Percentiles rank a stretch among this genome's conserved stretches.
phyloP scores from a whole-genome alignment of 2,888 invertebrate species.

The Polyploca ridens region DNA sequence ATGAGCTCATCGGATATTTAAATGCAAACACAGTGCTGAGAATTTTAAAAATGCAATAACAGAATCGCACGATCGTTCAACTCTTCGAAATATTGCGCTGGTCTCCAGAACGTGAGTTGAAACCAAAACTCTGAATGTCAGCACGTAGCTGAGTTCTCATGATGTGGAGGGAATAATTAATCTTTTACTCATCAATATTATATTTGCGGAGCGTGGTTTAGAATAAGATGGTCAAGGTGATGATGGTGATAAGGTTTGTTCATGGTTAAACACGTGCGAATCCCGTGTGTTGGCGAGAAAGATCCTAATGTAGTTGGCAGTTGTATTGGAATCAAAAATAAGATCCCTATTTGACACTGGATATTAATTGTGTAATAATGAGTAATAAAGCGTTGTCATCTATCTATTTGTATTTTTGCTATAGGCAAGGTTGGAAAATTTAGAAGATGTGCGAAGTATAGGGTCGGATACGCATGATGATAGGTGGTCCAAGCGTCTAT shows the following conservation, averaged over 20 bases:
- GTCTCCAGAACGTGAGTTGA: conserved; percentile 40
- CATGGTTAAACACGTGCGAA: neutral
- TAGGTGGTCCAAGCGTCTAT: too few relatives aligned
- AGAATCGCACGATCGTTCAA: conserved; percentile 39
- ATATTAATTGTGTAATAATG: too few relatives aligned
- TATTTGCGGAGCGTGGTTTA: conserved; percentile 23
- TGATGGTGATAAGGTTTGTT: neutral
- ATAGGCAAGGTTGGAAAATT: too few relatives aligned
- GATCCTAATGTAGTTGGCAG: neutral
- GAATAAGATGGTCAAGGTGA: conserved; percentile 11
- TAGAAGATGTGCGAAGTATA: too few relatives aligned
- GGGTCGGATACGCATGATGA: too few relatives aligned
- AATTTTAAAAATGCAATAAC: conserved; percentile 30
- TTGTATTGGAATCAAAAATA: too few relatives aligned
- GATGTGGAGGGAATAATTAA: conserved; percentile 55
- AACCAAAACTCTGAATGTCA: conserved; percentile 46
- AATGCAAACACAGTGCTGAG: conserved; percentile 35
- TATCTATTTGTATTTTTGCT: too few relatives aligned
- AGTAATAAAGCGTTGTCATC: too few relatives aligned
- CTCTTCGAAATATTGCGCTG: conserved; percentile 35
- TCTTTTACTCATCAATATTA: conserved; percentile 41
- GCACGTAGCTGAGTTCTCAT: conserved; percentile 56
- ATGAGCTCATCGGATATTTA: conserved; percentile 20
- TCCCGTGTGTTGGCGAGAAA: conserved; percentile 1
- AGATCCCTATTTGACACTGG: too few relatives aligned